Base-by-base conservation (phyloP, 2,888 invertebrate species). In the Chrysolina oricalcia region DNA sequence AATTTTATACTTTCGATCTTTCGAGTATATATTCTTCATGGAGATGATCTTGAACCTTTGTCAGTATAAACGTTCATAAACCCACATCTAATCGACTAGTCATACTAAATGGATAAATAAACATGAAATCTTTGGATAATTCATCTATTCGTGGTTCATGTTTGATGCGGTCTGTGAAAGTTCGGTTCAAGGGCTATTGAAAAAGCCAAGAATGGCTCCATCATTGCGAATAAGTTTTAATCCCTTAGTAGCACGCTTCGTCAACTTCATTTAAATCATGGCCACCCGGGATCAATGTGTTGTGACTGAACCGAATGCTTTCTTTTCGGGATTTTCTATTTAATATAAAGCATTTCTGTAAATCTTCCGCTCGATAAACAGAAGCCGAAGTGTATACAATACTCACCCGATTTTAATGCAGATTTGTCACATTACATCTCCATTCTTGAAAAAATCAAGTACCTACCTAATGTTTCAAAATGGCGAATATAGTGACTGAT, bases 121-220 rank as follows among this genome's bases (percentile, higher is more conserved):
- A 76, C 76, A 76, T 68, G 62, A 66, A 63, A 56, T 67, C 53
- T 48, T 10, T 19, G 23, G 23, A 59, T 59, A 48, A 67, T 50
- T 67, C 48, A 46, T 67, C 67, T 84, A 81, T 84, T 84, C 84
- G 83, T 84, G 70, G 80, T 83, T 81, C 84, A 83, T 81, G 84
- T 84, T 84, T 84, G 84, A 81, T 79, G 82, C 83, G 83, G 83
- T 83, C 83, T 81, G 73, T 80, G 79, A 76, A 82, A 79, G 78
- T 78, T 80, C 72, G 77, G 70, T 53, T 80, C 76, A 79, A 83
- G 80, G 79, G 78, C 79, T 73, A 78, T 79, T 79, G 76, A 79
- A 74, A 80, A 78, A 78, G 73, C 74, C 70, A 79, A 83, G 83
- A 84, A 83, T 83, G 77, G 80, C 70, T 77, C 78, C 74, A 80